These are phyloP conservation scores for Tetranychus piercei DNA, from an alignment of 2,888 invertebrate species.

Conservation along the genomic window DNA sequence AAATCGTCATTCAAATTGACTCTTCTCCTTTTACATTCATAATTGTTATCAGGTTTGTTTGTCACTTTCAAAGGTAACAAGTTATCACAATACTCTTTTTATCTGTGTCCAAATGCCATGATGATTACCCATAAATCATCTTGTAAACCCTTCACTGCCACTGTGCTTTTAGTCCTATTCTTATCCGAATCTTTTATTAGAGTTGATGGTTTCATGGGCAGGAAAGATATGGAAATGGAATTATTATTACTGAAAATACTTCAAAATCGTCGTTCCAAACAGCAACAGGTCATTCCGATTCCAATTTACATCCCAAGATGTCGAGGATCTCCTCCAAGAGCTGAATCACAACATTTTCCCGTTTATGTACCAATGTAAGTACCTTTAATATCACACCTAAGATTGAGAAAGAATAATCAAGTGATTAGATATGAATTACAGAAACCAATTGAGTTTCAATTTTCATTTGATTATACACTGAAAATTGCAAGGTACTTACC, in stretches of 20 bases:
- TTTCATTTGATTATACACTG: no score
- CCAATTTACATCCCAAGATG: conserved; percentile 3
- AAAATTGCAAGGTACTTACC: no score
- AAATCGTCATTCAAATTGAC: background rate
- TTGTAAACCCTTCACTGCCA: no score
- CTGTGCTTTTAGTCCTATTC: no score
- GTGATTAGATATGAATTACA: no score
- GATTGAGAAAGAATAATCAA: no score
- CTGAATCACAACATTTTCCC: background rate
- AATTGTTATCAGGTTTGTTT: background rate
- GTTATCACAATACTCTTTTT: no score
- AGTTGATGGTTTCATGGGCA: background rate
- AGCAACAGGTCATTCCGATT: conserved; percentile 2
- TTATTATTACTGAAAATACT: background rate
- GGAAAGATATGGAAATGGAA: background rate
- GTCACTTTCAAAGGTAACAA: no score
- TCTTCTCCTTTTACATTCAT: background rate
- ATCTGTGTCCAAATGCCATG: no score
- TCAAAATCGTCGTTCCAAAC: background rate
- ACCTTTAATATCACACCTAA: background rate
- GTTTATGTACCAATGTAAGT: conserved; percentile 9
- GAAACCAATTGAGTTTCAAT: no score
- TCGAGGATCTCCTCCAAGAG: background rate
- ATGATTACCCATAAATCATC: no score
- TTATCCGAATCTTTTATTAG: no score